Evolutionary conservation across 2,797 vertebrate species (phyloP).

Genomic region (Spinus pinus): DNA sequence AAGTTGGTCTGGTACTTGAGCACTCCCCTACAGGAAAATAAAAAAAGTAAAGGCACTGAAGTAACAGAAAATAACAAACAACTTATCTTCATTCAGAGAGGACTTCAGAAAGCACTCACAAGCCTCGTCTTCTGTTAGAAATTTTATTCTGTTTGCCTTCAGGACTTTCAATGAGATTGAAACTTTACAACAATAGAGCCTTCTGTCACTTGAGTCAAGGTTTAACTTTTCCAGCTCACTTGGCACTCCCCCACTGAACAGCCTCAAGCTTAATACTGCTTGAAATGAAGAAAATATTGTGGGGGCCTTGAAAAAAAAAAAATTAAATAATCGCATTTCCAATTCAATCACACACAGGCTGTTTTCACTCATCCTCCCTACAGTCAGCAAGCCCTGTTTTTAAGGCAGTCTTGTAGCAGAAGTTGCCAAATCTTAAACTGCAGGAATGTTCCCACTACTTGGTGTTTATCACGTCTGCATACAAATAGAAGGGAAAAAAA

Average conservation of each 20-base stretch:
- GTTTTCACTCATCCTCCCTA: not conserved
- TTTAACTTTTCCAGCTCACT: constrained; percentile 28
- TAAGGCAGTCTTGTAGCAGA: not conserved
- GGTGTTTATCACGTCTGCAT: not conserved
- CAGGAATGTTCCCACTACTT: not conserved
- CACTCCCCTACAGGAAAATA: constrained; percentile 79
- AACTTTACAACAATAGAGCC: not conserved
- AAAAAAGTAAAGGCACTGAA: not conserved
- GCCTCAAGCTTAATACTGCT: not conserved
- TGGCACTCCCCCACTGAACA: not conserved
- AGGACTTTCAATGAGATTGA: not conserved
- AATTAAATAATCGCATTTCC: not conserved
- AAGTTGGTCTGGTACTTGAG: constrained; percentile 94
- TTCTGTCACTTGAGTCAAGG: not conserved
- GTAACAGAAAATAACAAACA: not conserved
- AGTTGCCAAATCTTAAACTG: not conserved
- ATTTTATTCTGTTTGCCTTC: not conserved
- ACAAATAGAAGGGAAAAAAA: not conserved
- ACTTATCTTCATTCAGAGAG: not conserved
- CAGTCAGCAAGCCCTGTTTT: not conserved
- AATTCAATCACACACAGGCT: not conserved
- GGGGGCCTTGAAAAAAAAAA: not conserved
- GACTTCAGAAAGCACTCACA: not conserved
- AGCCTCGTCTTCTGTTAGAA: not conserved
- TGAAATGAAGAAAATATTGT: not conserved